Percentiles rank a stretch among this genome's conserved stretches.
Conservation (phyloP, 2,888 invertebrate species). For the Syrista parreyssii region DNA sequence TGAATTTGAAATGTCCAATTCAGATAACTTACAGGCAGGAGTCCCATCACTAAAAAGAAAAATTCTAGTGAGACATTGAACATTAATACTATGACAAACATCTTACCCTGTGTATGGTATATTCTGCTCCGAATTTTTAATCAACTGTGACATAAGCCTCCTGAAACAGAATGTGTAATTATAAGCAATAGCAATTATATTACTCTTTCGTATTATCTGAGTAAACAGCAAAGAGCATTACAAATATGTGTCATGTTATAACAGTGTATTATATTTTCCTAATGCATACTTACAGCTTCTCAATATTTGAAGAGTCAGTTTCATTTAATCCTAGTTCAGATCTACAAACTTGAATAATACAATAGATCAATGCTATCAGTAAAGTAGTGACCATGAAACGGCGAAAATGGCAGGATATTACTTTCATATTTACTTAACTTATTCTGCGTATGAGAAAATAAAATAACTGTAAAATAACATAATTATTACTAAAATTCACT, state of each 20-base stretch:
- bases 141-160: constrained; percentile 52
- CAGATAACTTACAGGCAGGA: constrained; percentile 74
- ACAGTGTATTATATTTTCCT: background rate
- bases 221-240: background rate
- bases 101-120: constrained; percentile 41
- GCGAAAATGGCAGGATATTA: constrained; percentile 46
- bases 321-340: constrained; percentile 42
- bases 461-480: constrained; percentile 18
- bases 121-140: constrained; percentile 50
- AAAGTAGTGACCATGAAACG: constrained; percentile 41
- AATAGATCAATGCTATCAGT: constrained; percentile 42
- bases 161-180: constrained; percentile 36
- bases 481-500: constrained; percentile 4
- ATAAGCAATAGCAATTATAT: background rate
- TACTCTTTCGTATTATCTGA: background rate
- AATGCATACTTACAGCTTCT: constrained; percentile 49
- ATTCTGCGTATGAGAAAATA: constrained; percentile 18
- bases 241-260: background rate
- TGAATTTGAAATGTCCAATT: constrained; percentile 74
- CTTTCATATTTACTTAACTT: constrained; percentile 45
- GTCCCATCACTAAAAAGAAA: constrained; percentile 45
- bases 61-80: background rate
- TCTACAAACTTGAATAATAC: constrained; percentile 46
- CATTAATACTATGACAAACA: background rate
- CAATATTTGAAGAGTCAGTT: constrained; percentile 43